Percentiles rank a stretch among this genome's conserved stretches.
Conservation (phyloP, 2,113 vertebrate species). For the Salvator merianae region DNA sequence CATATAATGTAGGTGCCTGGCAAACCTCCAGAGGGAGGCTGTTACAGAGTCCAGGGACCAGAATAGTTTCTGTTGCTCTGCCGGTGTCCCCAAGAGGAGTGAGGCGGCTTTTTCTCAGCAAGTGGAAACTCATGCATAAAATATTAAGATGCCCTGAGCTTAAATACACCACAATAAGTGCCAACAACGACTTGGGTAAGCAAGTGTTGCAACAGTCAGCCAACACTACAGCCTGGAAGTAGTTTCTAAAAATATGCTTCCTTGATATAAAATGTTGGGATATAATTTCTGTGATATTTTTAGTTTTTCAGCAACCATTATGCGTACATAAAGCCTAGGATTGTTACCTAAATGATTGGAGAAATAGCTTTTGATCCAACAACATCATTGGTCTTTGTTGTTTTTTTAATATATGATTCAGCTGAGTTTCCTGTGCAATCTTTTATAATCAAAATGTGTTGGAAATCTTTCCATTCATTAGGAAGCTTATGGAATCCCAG, state of each 20-base stretch:
- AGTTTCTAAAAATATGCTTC: conserved; percentile 24
- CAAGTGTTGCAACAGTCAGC: conserved; percentile 13
- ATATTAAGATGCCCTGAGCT: conserved; percentile 9
- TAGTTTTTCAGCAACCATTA: conserved; percentile 3
- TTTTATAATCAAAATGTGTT: neutral
- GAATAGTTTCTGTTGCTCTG: neutral
- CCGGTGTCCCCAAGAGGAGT: neutral
- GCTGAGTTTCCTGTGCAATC: neutral
- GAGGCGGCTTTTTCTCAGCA: neutral
- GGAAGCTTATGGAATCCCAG: neutral
- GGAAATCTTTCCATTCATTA: neutral
- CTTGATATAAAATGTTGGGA: conserved; percentile 25
- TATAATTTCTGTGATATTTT: neutral
- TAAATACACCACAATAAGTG: conserved; percentile 27
- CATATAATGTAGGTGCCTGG: too few relatives aligned
- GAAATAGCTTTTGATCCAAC: neutral
- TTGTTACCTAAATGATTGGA: conserved; percentile 18
- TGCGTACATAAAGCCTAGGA: neutral
- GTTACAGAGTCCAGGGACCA: too few relatives aligned
- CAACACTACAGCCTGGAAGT: neutral
- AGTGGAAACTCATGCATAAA: conserved; percentile 31
- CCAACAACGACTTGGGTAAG: conserved; percentile 2
- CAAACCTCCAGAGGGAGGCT: too few relatives aligned
- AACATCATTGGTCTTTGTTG: neutral
- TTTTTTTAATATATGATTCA: neutral